Percentiles rank a stretch among this genome's conserved stretches.
These are phyloP conservation scores for Muschampia plurimacula DNA, from an alignment of 2,888 invertebrate genomes.

Conservation along the genomic window DNA sequence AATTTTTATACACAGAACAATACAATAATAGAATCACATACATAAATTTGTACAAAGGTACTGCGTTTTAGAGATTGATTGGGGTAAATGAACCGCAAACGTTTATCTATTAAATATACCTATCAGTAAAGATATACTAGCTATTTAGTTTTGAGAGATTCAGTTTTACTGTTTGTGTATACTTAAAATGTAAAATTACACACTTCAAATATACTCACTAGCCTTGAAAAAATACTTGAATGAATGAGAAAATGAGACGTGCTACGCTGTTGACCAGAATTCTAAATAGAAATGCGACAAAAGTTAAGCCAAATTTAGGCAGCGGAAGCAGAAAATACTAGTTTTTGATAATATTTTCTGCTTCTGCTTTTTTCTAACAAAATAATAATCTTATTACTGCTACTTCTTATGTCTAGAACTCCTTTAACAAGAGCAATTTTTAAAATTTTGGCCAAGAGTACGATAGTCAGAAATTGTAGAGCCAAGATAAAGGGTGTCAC, in stretches of 20 bases:
- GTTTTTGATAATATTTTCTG: too few relatives aligned
- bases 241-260: neutral
- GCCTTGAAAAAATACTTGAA: neutral
- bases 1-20: too few relatives aligned
- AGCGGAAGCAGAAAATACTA: neutral
- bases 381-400: too few relatives aligned
- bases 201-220: neutral
- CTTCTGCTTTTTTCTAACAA: too few relatives aligned
- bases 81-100: too few relatives aligned
- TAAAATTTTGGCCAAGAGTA: neutral
- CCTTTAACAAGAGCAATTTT: neutral
- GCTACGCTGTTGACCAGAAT: neutral
- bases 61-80: too few relatives aligned
- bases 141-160: too few relatives aligned
- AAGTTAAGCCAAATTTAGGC: neutral
- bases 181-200: neutral
- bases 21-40: too few relatives aligned
- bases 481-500: conserved; percentile 50
- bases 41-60: too few relatives aligned
- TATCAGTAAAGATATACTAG: too few relatives aligned
- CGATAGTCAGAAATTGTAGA: neutral
- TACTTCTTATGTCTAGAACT: neutral
- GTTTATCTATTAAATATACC: too few relatives aligned
- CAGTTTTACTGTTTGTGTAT: too few relatives aligned
- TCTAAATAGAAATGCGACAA: neutral